A percentile compares a stretch with the other conserved stretches of the same genome.
phyloP scores from a whole-genome alignment of 2,888 invertebrate genomes.

The Emmelina monodactyla region DNA sequence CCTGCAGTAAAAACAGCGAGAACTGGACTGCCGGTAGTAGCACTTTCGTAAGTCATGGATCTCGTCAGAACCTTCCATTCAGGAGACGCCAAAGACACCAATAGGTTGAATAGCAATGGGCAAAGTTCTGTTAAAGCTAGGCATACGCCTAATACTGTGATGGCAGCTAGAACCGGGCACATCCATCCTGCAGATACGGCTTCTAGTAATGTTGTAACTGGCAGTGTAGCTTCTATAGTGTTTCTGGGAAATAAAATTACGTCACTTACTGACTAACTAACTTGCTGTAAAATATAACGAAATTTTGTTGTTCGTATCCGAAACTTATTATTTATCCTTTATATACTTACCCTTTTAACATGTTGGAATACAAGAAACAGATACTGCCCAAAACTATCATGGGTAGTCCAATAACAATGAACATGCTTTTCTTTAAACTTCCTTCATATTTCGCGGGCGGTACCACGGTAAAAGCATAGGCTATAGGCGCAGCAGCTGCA shows the following conservation, averaged over 20 bases:
- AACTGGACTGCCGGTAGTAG: slow-evolving; percentile 69
- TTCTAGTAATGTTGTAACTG: slow-evolving; percentile 67
- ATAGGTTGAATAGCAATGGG: slow-evolving; percentile 60
- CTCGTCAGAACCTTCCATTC: slow-evolving; percentile 70
- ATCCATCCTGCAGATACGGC: slow-evolving; percentile 68
- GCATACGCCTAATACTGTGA: slow-evolving; percentile 66
- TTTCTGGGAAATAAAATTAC: slow-evolving; percentile 32
- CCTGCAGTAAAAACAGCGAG: slow-evolving; percentile 70
- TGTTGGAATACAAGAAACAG: slow-evolving; percentile 53
- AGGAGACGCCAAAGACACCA: slow-evolving; percentile 65
- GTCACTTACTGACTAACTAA: background rate
- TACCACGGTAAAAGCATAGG: slow-evolving; percentile 46
- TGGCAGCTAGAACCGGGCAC: slow-evolving; percentile 64
- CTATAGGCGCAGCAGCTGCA: slow-evolving; percentile 53
- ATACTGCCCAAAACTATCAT: slow-evolving; percentile 38
- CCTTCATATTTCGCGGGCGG: slow-evolving; percentile 31
- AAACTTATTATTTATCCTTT: too few relatives aligned
- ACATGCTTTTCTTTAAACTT: slow-evolving; percentile 35
- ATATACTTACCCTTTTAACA: slow-evolving; percentile 46
- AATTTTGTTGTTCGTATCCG: background rate
- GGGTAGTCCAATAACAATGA: slow-evolving; percentile 42
- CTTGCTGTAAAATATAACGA: too few relatives aligned
- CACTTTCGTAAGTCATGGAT: slow-evolving; percentile 67
- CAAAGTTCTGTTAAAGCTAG: slow-evolving; percentile 70
- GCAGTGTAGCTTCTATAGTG: slow-evolving; percentile 65